phyloP scores from a whole-genome alignment of 2,888 invertebrate species.

The Amphipyra berbera region DNA sequence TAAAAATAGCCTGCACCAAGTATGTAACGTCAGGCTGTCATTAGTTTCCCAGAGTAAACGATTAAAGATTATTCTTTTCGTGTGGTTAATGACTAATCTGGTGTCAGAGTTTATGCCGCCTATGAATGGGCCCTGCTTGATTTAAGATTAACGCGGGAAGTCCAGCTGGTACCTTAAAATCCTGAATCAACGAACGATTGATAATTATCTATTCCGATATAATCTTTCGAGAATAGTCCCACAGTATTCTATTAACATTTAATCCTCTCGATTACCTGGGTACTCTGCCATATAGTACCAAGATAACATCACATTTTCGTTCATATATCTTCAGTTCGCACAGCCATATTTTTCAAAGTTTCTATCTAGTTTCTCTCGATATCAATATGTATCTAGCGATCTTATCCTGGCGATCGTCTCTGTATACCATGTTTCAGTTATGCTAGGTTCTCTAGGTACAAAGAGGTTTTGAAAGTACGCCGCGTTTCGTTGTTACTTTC shows the following conservation, averaged over 20 bases:
- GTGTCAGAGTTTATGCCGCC: no score
- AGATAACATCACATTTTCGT: constrained; percentile 39
- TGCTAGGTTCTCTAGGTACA: constrained; percentile 44
- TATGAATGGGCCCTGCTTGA: no score
- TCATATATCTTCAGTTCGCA: constrained; percentile 39
- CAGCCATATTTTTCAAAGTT: constrained; percentile 52
- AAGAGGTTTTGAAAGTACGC: constrained; percentile 66
- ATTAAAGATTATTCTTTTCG: no score
- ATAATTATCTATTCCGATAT: constrained; percentile 16
- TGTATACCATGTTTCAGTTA: constrained; percentile 47
- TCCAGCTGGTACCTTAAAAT: no score
- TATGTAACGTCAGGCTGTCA: no score
- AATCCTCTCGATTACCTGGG: constrained; percentile 12
- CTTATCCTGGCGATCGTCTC: constrained; percentile 57
- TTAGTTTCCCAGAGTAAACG: no score
- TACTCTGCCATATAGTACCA: constrained; percentile 30
- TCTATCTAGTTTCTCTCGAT: constrained; percentile 47
- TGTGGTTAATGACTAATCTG: no score
- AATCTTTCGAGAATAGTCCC: constrained; percentile 17
- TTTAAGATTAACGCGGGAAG: no score
- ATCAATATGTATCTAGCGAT: constrained; percentile 54
- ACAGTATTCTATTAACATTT: constrained; percentile 20
- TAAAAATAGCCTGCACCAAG: no score
- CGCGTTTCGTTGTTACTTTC: constrained; percentile 58
- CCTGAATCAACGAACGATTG: constrained; percentile 3